Conservation (phyloP, 2,888 invertebrate species). For the Ophion ventricosus region DNA sequence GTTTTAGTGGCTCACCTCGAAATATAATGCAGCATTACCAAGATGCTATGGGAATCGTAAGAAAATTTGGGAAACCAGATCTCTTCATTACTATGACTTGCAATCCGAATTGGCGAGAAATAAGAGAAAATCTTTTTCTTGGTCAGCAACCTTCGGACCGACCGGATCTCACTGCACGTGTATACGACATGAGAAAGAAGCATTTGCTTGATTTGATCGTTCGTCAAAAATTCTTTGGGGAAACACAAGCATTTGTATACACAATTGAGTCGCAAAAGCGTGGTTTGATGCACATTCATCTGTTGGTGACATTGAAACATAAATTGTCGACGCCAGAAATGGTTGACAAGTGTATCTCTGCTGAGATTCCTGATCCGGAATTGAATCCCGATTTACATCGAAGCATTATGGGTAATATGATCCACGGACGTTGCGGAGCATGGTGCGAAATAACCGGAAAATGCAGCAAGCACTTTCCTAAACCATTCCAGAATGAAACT, state of each 20-base stretch:
- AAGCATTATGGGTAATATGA: conserved; percentile 77
- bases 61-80: conserved; percentile 80
- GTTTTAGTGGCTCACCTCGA: conserved; percentile 77
- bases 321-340: conserved; percentile 67
- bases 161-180: no score
- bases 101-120: no score
- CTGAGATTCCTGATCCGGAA: conserved; percentile 77
- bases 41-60: conserved; percentile 82
- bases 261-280: conserved; percentile 68
- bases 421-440: conserved; percentile 78
- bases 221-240: conserved; percentile 59
- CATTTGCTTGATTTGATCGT: conserved; percentile 58
- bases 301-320: conserved; percentile 64
- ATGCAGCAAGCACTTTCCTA: conserved; percentile 74
- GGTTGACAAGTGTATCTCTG: conserved; percentile 68
- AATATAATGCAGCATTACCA: conserved; percentile 79
- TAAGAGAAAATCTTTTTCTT: no score
- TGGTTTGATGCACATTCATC: conserved; percentile 66
- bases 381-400: conserved; percentile 67
- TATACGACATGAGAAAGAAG: conserved; percentile 63
- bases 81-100: conserved; percentile 60
- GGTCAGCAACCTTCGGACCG: no score
- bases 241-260: conserved; percentile 60
- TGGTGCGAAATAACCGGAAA: conserved; percentile 69
- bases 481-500: conserved; percentile 69